Evolutionary conservation across 2,888 invertebrate genomes (phyloP).

Genomic region (Labia minor): DNA sequence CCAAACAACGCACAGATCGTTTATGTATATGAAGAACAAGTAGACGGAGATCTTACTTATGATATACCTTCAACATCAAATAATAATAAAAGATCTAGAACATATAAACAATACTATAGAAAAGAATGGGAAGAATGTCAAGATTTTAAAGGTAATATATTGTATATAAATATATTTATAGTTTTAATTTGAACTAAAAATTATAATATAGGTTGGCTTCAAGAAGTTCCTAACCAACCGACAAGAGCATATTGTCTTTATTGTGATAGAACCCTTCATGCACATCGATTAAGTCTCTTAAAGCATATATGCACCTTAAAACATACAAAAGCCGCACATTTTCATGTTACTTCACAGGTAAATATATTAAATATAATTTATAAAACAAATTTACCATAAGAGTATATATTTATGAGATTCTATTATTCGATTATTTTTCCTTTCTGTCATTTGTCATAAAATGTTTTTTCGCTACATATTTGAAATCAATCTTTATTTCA

Average conservation of each 20-base stretch:
- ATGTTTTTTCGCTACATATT: too few species aligned
- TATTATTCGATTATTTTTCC: too few species aligned
- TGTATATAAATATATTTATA: neutral
- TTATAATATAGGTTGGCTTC: constrained; percentile 42
- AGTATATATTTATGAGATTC: too few species aligned
- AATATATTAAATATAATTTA: too few species aligned
- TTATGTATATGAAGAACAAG: neutral
- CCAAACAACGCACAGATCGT: neutral
- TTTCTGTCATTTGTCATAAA: too few species aligned
- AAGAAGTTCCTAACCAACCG: constrained; percentile 42
- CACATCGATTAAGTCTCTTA: constrained; percentile 45
- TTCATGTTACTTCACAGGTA: constrained; percentile 19
- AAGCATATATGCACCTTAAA: constrained; percentile 50
- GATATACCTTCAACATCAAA: neutral
- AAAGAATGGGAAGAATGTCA: constrained; percentile 48
- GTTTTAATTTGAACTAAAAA: neutral
- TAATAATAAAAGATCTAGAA: constrained; percentile 18
- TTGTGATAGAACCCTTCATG: constrained; percentile 47
- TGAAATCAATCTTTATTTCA: too few species aligned
- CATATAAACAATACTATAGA: constrained; percentile 46
- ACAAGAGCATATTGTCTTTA: constrained; percentile 47
- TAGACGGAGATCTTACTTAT: neutral
- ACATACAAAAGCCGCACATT: constrained; percentile 32
- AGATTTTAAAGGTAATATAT: constrained; percentile 45
- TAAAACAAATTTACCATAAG: too few species aligned